Evolutionary conservation across 2,888 invertebrate genomes (phyloP), one percentile per base, ranked within the genome.

Genomic region (Rhyacophila evoluta): DNA sequence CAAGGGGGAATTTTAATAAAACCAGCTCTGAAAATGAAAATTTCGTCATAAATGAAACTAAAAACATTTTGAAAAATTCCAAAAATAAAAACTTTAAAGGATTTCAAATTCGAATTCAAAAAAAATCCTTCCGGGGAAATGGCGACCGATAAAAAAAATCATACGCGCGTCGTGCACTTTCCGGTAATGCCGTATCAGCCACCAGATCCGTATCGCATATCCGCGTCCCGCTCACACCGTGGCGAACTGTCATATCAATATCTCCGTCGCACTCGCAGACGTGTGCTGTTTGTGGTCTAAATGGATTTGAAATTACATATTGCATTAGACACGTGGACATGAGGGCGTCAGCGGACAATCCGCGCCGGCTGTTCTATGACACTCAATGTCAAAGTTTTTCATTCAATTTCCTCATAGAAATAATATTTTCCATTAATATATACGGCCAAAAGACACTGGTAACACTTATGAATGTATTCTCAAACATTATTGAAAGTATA

Each of bases 281-380:
- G 77, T 38, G 72, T 68, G 28, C 72, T 78, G 74, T 81, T 77
- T 77, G 81, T 75, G 77, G 72, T 71, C 75, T 79, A 81, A 81
- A 81, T 81, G 81, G 79, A 79, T 81, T 81, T 79, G 77, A 79
- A 78, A 81, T 81, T 79, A 79, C 81, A 77, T 75, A 81, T 79
- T 79, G 79, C 81, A 81, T 81, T 81, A 81, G 76, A 78, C 77
- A 55, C 55, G 55, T 55, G 55, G 55, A 55, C 55, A 55, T 55
- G 55, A 55, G 55, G 19, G 55, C 55, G 55, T 55, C 55, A 55
- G 55, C 55, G 55, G 55, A 55, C 55, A 55, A 55, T 55, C 55
- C 55, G 55, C 55, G 55, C 55, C 55, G 55, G 55, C 55, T 55
- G 55, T 8, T 55, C 25, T 2, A 10, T 10, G 19, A 19, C 55